A percentile compares a stretch with the other conserved stretches of the same genome.
Conservation (phyloP, 2,113 vertebrate species). For the Odontophorus gujanensis region DNA sequence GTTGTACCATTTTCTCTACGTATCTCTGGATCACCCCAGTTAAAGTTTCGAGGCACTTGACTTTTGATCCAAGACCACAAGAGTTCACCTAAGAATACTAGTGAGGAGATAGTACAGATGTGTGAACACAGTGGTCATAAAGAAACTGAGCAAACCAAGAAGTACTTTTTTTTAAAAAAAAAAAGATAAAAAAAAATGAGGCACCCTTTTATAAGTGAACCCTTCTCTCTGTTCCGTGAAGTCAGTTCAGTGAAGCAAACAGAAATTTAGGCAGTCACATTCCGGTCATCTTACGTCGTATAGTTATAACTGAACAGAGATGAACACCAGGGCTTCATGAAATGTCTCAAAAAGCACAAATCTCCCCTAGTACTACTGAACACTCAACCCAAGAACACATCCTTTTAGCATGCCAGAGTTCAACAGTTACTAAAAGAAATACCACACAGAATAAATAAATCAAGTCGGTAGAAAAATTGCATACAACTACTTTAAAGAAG, state of each 20-base stretch:
- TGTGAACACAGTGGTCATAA: not conserved
- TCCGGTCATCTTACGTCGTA: not conserved
- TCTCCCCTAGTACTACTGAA: not conserved
- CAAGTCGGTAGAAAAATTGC: not conserved
- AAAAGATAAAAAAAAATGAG: not conserved
- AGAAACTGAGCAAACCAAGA: not conserved
- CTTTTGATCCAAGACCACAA: not conserved
- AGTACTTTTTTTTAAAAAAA: not conserved
- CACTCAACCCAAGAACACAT: not conserved
- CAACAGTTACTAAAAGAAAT: not conserved
- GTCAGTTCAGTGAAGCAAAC: not conserved
- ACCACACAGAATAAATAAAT: not conserved
- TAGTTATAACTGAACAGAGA: rapidly evolving
- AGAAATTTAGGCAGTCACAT: not conserved
- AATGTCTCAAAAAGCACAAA: not conserved
- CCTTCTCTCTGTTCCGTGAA: not conserved
- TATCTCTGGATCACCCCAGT: not conserved
- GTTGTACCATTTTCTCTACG: not conserved
- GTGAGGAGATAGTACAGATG: not conserved
- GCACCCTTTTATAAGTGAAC: not conserved
- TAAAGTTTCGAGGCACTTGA: not conserved
- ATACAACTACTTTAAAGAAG: not conserved
- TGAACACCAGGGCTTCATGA: not conserved
- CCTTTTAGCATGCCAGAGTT: not conserved
- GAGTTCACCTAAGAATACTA: not conserved